Percentiles rank a stretch among this genome's conserved stretches.
phyloP scores from a whole-genome alignment of 2,888 invertebrate species.

The Drosophila atripex region DNA sequence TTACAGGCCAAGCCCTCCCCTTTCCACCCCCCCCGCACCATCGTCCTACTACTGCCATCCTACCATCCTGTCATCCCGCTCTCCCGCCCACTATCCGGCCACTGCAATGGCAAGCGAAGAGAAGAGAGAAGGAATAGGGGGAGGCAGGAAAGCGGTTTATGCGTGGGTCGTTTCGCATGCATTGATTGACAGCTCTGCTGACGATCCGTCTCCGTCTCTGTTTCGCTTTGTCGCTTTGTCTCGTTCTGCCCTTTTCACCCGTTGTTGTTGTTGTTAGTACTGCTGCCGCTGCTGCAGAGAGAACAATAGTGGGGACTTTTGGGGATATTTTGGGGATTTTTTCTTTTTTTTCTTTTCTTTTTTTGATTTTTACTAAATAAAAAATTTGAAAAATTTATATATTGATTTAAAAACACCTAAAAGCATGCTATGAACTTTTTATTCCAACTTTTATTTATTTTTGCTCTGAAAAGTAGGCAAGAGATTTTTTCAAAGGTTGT shows the following conservation, averaged over 20 bases:
- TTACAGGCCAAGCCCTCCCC: slow-evolving; percentile 32
- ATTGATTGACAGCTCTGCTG: slow-evolving; percentile 28
- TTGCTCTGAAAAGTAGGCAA: not conserved
- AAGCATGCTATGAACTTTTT: not conserved
- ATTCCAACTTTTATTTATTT: not conserved
- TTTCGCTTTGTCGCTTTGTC: slow-evolving; percentile 18
- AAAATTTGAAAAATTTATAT: too few species aligned
- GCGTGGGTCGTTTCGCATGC: slow-evolving; percentile 36
- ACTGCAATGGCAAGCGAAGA: not conserved
- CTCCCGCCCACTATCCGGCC: not conserved
- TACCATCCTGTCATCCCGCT: not conserved
- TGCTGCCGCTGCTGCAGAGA: not conserved
- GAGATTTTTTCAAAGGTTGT: not conserved
- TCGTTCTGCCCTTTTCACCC: not conserved
- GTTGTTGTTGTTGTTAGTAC: not conserved
- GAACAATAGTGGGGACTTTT: not conserved
- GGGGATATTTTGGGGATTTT: too few species aligned
- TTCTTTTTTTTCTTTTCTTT: too few species aligned
- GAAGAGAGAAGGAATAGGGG: not conserved
- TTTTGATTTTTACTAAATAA: too few species aligned
- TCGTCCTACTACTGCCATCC: not conserved
- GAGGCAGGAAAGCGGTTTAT: slow-evolving; percentile 25
- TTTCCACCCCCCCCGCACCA: not conserved
- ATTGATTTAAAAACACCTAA: not conserved
- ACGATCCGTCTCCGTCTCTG: slow-evolving; percentile 11